Conservation (phyloP, 2,797 vertebrate species). For the Melanotaenia trifasciata region DNA sequence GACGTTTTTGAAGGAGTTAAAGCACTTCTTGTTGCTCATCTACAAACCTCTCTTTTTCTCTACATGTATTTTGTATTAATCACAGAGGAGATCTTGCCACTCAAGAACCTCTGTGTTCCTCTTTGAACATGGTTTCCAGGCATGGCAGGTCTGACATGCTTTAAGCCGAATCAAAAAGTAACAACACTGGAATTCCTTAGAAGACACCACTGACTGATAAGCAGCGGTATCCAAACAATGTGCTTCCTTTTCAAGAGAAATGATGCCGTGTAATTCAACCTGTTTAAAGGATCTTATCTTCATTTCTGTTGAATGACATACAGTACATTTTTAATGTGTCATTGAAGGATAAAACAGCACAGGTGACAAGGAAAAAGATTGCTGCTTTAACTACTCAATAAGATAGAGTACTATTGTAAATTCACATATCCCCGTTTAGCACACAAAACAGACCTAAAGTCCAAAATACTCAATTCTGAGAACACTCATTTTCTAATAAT, state of each 20-base stretch:
- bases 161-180: slow-evolving; percentile 47
- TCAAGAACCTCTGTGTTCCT: neutral
- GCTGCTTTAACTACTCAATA: neutral
- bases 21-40: neutral
- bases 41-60: neutral
- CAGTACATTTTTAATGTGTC: slow-evolving; percentile 23
- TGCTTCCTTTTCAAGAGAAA: slow-evolving; percentile 32
- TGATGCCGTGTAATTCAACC: slow-evolving; percentile 39
- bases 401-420: neutral
- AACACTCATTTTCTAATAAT: neutral
- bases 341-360: neutral
- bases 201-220: slow-evolving; percentile 54
- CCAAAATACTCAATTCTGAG: neutral
- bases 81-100: slow-evolving; percentile 1
- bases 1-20: slow-evolving; percentile 3
- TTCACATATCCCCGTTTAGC: neutral
- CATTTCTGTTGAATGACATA: slow-evolving; percentile 47
- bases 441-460: neutral
- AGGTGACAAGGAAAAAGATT: neutral
- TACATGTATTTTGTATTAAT: slow-evolving; percentile 47
- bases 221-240: slow-evolving; percentile 65
- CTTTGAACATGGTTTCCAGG: neutral
- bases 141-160: slow-evolving; percentile 38
- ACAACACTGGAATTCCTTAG: slow-evolving; percentile 34
- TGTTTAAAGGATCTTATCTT: slow-evolving; percentile 47